phyloP scores from a whole-genome alignment of 2,113 vertebrate genomes.

The Hirundichthys speculiger region DNA sequence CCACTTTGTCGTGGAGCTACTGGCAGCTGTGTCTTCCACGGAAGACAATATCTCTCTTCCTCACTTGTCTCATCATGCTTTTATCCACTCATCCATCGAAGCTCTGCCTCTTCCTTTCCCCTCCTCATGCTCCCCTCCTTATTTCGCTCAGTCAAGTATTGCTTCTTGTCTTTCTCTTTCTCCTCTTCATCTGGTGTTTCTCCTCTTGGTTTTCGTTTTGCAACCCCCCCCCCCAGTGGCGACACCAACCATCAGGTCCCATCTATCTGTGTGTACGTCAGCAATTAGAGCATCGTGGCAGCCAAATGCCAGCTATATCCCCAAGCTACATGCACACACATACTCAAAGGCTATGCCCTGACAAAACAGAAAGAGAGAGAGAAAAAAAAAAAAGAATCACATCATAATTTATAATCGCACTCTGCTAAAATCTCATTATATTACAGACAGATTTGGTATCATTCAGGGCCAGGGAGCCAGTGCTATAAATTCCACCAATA shows the following conservation, averaged over 20 bases:
- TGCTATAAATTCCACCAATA: constrained; percentile 72
- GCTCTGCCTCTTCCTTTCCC: constrained; percentile 32
- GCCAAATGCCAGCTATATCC: constrained; percentile 80
- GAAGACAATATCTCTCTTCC: constrained; percentile 61
- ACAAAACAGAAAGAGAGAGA: constrained; percentile 69
- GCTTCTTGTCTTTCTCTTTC: constrained; percentile 3
- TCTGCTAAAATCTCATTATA: constrained; percentile 81
- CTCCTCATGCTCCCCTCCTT: constrained; percentile 6
- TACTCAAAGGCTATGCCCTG: constrained; percentile 66
- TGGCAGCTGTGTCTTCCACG: constrained; percentile 54
- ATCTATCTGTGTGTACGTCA: constrained; percentile 80
- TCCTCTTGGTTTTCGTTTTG: constrained; percentile 12
- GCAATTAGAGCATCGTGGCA: constrained; percentile 77
- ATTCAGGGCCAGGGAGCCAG: constrained; percentile 54
- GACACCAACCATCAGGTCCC: constrained; percentile 78
- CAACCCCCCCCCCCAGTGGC: constrained; percentile 60
- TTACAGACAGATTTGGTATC: constrained; percentile 74
- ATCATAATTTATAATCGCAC: constrained; percentile 77
- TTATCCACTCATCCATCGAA: constrained; percentile 27
- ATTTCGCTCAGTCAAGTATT: constrained; percentile 11
- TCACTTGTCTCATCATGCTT: constrained; percentile 48
- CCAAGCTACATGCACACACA: constrained; percentile 69
- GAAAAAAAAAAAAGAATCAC: constrained; percentile 79
- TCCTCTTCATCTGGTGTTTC: constrained; percentile 6
- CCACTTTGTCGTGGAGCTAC: constrained; percentile 50